Evolutionary conservation across 2,797 vertebrate genomes (phyloP).

Genomic region (Aphelocoma californica): DNA sequence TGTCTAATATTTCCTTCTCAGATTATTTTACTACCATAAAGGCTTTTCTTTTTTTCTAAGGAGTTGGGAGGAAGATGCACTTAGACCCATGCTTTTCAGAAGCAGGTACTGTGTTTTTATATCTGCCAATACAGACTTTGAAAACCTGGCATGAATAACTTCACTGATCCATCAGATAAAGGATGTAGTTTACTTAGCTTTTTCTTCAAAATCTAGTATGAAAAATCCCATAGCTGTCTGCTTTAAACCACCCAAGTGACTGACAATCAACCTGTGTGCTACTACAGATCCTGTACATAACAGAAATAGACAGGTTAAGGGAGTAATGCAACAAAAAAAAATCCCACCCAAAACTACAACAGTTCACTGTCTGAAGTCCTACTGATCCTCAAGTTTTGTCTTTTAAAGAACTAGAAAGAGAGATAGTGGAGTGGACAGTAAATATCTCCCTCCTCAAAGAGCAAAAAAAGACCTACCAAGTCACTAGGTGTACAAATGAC

Average conservation of each 20-base stretch:
- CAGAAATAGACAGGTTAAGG: neutral
- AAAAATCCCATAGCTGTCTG: neutral
- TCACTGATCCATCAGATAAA: neutral
- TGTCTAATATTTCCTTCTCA: neutral
- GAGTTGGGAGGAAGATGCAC: neutral
- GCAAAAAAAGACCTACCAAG: neutral
- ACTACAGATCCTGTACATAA: neutral
- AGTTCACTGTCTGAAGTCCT: neutral
- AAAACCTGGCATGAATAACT: neutral
- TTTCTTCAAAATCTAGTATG: neutral
- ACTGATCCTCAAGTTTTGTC: neutral
- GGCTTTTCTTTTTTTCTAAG: neutral
- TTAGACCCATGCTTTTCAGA: neutral
- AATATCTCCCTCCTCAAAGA: neutral
- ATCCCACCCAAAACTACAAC: neutral
- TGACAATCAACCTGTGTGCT: neutral
- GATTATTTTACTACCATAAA: neutral
- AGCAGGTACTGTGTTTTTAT: neutral
- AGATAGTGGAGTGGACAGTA: neutral
- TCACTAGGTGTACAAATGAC: neutral
- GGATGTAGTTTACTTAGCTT: neutral
- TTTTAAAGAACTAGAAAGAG: neutral
- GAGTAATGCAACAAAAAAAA: neutral
- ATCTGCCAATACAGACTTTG: neutral
- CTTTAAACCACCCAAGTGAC: neutral